A percentile compares a stretch with the other conserved stretches of the same genome.
These are phyloP conservation scores for Hephaestus fuliginosus DNA, from an alignment of 2,797 vertebrate genomes.

Conservation along the genomic window DNA sequence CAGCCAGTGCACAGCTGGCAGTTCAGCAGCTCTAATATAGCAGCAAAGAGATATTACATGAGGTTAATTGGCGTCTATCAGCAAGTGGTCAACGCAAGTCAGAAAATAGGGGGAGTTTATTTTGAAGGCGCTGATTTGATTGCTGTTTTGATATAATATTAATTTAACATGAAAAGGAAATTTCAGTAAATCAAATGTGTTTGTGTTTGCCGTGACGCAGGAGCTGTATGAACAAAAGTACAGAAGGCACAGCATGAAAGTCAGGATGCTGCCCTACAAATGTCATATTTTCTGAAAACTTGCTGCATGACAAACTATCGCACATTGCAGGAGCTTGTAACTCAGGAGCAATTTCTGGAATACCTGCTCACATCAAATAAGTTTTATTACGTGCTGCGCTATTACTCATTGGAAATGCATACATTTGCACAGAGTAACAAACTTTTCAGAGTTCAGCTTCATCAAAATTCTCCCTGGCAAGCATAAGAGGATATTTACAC, in stretches of 20 bases:
- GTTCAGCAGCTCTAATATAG: conserved; percentile 31
- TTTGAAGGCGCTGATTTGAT: conserved; percentile 1
- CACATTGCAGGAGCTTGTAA: conserved; percentile 25
- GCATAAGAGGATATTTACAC: neutral
- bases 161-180: conserved; percentile 9
- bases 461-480: conserved; percentile 7
- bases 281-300: conserved; percentile 46
- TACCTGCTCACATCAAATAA: conserved; percentile 29
- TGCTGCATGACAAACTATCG: conserved; percentile 42
- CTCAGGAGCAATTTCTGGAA: conserved; percentile 41
- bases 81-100: conserved; percentile 28
- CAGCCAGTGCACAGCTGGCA: conserved; percentile 53
- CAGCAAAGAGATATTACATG: neutral
- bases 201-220: conserved; percentile 13
- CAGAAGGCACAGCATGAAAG: conserved; percentile 32
- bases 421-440: conserved; percentile 34
- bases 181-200: conserved; percentile 1
- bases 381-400: conserved; percentile 16
- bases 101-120: neutral
- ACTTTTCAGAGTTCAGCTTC: conserved; percentile 11
- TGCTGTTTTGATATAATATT: conserved; percentile 3
- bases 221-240: conserved; percentile 22
- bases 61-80: conserved; percentile 46
- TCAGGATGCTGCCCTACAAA: conserved; percentile 45
- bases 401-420: conserved; percentile 24